Base-by-base conservation (phyloP, 2,113 vertebrate species). In the Mobula hypostoma region DNA sequence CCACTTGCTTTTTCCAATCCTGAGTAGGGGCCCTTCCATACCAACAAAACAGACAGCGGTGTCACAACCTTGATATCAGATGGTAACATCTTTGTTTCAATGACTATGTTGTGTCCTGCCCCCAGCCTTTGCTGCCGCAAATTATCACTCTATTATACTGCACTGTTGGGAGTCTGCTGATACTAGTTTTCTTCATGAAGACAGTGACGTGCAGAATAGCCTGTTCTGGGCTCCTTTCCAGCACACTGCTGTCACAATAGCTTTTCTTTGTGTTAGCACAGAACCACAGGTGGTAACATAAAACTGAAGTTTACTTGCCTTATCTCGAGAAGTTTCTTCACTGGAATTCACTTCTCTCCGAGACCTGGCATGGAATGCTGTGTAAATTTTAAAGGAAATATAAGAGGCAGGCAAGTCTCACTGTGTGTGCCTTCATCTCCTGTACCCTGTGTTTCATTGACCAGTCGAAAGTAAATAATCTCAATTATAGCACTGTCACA, bases 41-140 rank as follows among this genome's bases (percentile, higher is more conserved):
- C 66, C 61, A 90, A 32, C 61, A 68, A 90, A 90, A 36, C 61
- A n/a, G 66, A 90, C 85, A 90, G 83, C 61, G 17, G 40, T 90
- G 85, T 90, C 85, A 90, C 85, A 90, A 66, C 85, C 85, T 36
- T 1, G 66, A 90, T 90, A 90, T 90, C 85, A 90, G 85, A 90
- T 90, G 85, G 85, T 90, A 63, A 90, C 85, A 29, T 17, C 61
- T 66, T 90, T 61, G 27, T 88, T 88, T 88, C 85, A 68, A 90
- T 90, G 66, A 90, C 15, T 74, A 74, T 24, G 21, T 74, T 90
- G 85, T 88, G 61, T 66, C 61, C 85, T 90, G 24, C 61, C 32
- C 61, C 27, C 61, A 90, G 32, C 85, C 61, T 90, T 90, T 32
- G 58, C 58, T 87, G 29, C 83, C 32, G 27, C 83, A 87, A 63